Base-by-base conservation (phyloP, 2,888 invertebrate genomes). In the Margaritifera margaritifera region DNA sequence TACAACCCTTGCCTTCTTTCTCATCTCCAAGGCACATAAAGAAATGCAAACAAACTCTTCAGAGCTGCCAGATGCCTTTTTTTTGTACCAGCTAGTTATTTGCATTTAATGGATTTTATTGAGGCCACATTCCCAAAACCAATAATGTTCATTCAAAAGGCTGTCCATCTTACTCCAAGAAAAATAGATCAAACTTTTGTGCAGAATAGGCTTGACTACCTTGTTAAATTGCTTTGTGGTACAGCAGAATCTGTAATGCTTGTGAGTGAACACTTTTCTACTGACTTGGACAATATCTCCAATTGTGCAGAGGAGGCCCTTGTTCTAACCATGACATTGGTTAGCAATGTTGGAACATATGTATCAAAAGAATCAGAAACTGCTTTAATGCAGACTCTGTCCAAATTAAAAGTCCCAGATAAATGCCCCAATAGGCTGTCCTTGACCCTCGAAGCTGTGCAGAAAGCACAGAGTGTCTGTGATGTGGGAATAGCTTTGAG, bases 271-370 rank as follows among this genome's bases (percentile, higher is more conserved):
- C 27, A 27, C 27, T 27, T 27, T 27, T 27, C 27, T 27, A 6
- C 27, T 4, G 27, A 27, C 4, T 27, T 27, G 63, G 59, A 66
- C 20, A 20, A 19, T 11, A 57, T 42, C 2, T 19, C 20, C 6
- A 31, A 53, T 22, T 71, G 55, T 51, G 75, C 77, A 24, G 81
- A 81, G 60, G 71, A 80, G 11, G 63, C 68, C 18, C 24, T 81
- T 5, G 60, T 79, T 0, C 70, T 79, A 20, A 53, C 68, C n/a
- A 27, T 78, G 50, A 70, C 77, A 11, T 51, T 74, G 25, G 55
- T 79, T 25, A 62, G 77, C 61, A 80, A 80, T 68, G 69, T 79
- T 55, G 72, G 66, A 4, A 56, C 62, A 6, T 58, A 62, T 18
- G 58, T 77, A 18, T 54, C 55, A 27, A 31, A 55, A 20, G 25